Evolutionary conservation across 2,888 invertebrate species (phyloP), one percentile per base, ranked within the genome.

Genomic region (Ceramica pisi): DNA sequence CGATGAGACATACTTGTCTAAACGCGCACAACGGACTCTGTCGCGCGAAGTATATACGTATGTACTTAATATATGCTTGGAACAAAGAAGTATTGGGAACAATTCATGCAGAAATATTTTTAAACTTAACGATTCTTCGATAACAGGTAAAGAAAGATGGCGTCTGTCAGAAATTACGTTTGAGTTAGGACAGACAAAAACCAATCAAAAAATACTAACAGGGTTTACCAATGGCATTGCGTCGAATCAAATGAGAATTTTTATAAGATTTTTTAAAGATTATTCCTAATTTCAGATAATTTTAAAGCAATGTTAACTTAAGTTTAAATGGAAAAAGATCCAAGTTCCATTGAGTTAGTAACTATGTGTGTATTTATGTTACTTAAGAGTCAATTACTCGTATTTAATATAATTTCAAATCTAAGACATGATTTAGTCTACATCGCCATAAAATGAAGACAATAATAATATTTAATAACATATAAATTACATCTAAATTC

Each of bases 1-100:
- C 96, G 93, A 88, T 95, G 95, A 95, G 95, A 95, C 89, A 86
- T 90, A 87, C 96, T 96, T 83, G 95, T 96, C 86, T 96, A 93
- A 92, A 71, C 76, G 79, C 80, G 73, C 77, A 68, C 63, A 68
- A 75, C 69, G 83, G 82, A 86, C 90, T 65, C 88, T 89, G 88
- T 88, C 87, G 79, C 63, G 73, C 72, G 71, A 76, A 77, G 46
- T 64, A 73, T 67, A 73, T 70, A 80, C 79, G 77, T 87, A 86
- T 86, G 91, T 93, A 93, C 92, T 92, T 93, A 92, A 91, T 67
- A 71, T 50, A 71, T 50, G 12, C 50, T 51, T 63, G 56, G 80
- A 63, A 81, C 79, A 78, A 64, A 82, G 81, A 81, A 86, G 78
- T 68, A 80, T 81, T 74, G 63, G 31, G 26, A 62, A 46, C 46